Evolutionary conservation across 2,888 invertebrate species (phyloP), one percentile per base, ranked within the genome.

Genomic region (Drosophila stalkeri): DNA sequence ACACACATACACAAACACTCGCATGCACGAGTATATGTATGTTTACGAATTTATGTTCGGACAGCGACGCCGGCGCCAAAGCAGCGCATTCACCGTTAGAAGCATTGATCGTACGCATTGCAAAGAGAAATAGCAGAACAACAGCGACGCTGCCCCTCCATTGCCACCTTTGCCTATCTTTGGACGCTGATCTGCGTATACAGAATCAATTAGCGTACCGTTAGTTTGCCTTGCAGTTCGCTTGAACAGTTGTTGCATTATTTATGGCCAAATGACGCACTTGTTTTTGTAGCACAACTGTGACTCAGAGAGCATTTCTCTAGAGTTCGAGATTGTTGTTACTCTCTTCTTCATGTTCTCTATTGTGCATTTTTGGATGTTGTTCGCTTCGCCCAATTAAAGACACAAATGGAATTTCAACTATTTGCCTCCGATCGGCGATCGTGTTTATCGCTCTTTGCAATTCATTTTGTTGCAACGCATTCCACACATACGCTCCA

Each of bases 371-470:
- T 47, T 47, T 63, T 68, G 62, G 41, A 65, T 51, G 41, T 56
- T 49, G 55, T 66, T 72, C 62, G 49, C 39, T 75, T 75, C 63
- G 65, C 67, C 69, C 72, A 78, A 79, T 75, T 80, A 67, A 69
- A 72, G 61, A 59, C 56, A 56, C 54, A 44, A 70, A 70, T 80
- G 82, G 82, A 85, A 83, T 85, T 85, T 74, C 64, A 82, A 78
- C 72, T 75, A 83, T 83, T 82, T 70, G 65, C 44, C 67, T 31
- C 33, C 59, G 77, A 77, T 77, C 77, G 62, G 14, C 59, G 77
- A 78, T 77, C 77, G 62, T 14, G 57, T 20, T 41, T 64, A 54
- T 72, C 63, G 44, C 31, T 39, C 46, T 52, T 23, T 18, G 64
- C 20, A 20, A 59, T 77, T 75, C 78, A 72, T 68, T 78, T 60